Base-by-base conservation (phyloP, 1,140 invertebrate species). In the Brachionus plicatilis region DNA sequence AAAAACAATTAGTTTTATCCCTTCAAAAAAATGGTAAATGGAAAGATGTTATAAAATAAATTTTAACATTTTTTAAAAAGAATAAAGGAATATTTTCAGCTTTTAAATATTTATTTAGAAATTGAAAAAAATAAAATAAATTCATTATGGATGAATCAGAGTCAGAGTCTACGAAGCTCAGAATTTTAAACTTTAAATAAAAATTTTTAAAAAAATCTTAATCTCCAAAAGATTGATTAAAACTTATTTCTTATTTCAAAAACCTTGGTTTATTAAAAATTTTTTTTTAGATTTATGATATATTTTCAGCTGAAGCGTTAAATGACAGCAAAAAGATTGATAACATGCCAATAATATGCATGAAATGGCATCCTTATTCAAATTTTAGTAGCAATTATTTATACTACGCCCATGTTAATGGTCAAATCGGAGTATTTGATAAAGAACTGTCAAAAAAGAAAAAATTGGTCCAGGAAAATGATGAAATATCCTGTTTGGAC, bases 311-410 rank as follows among this genome's bases (percentile, higher is more conserved):
- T 24, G 20, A 24, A 24, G 17, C 72, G n/a, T 12, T 76, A 47
- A 76, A 76, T 76, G 20, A 47, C 43, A 47, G 17, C 45, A 76
- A 12, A 9, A 33, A 2, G 24, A 33, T 33, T 24, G 43, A 45
- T 41, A 82, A 82, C 60, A 82, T 82, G 79, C 79, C 79, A 27
- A 68, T 82, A 37, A 68, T 82, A 33, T 60, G 33, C 33, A 60
- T 82, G 53, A 82, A 82, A 82, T 82, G 79, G 79, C 79, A 82
- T 17, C 79, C 79, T 8, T 45, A 68, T 45, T 82, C 79, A 14
- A 60, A 60, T 60, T 68, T 60, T 65, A 45, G 24, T 9, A 27
- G 6, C 72, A 76, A 76, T 27, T 76, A 33, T 76, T 45, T 82
- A 11, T 82, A 65, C 79, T 82, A 65, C 50, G 79, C 79, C 8